Conservation (phyloP, 92 coral and sea anemone genomes). For the Actinernus sp. region DNA sequence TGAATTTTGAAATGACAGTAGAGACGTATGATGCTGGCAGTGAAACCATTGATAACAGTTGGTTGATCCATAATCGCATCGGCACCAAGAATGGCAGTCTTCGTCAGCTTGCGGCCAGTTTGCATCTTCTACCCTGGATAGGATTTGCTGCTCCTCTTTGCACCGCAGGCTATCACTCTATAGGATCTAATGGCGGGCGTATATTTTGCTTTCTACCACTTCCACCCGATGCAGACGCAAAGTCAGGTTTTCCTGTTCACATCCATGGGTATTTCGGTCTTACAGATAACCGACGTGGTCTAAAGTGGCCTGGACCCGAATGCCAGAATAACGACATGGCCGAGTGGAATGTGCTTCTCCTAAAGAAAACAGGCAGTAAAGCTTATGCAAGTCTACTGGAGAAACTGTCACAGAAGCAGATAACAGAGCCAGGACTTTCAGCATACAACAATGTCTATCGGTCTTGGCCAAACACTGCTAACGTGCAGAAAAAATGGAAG, state of each 20-base stretch:
- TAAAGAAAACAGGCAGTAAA: slow-evolving; percentile 53
- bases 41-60: slow-evolving; percentile 26
- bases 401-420: slow-evolving; percentile 23
- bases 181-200: slow-evolving; percentile 62
- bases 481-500: slow-evolving; percentile 75
- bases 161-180: slow-evolving; percentile 8
- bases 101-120: slow-evolving; percentile 36
- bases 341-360: slow-evolving; percentile 88
- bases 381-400: slow-evolving; percentile 71
- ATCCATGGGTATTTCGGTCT: slow-evolving; percentile 90
- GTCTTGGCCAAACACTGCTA: slow-evolving; percentile 66
- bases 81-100: slow-evolving; percentile 60
- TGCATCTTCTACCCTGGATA: slow-evolving; percentile 90
- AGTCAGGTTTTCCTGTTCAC: slow-evolving; percentile 93
- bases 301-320: too few species aligned
- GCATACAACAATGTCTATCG: slow-evolving; percentile 54
- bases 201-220: slow-evolving; percentile 94
- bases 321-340: slow-evolving; percentile 86
- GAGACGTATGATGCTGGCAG: slow-evolving; percentile 32
- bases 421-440: slow-evolving; percentile 10
- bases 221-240: slow-evolving; percentile 90
- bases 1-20: slow-evolving; percentile 51
- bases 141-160: slow-evolving; percentile 84
- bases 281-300: slow-evolving; percentile 94
- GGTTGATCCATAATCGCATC: slow-evolving; percentile 77